A percentile compares a stretch with the other conserved stretches of the same genome.
Conservation (phyloP, 1,140 invertebrate genomes). For the Nasonia longicornis region DNA sequence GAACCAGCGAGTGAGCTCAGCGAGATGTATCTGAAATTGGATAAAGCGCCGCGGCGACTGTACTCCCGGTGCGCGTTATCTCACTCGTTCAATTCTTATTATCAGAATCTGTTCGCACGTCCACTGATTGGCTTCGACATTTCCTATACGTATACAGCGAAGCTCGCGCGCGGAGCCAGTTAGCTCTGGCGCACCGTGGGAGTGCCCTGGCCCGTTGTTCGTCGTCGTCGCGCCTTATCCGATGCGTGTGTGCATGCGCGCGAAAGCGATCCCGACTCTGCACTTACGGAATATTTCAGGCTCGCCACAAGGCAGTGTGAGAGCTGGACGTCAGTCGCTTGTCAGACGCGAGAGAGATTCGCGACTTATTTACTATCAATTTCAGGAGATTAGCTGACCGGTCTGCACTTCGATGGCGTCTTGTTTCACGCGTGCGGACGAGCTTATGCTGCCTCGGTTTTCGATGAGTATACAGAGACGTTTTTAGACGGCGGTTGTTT, state of each 20-base stretch:
- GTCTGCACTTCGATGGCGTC: not conserved
- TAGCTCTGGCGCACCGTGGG: constrained; percentile 10
- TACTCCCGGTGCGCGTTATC: constrained; percentile 12
- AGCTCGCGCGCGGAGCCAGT: constrained; percentile 13
- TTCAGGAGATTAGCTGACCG: constrained; percentile 11
- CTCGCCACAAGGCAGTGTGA: not conserved
- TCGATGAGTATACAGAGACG: too few relatives aligned
- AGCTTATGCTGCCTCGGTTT: too few relatives aligned
- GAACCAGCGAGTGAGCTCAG: not conserved
- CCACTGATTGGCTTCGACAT: constrained; percentile 21
- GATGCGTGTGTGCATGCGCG: not conserved
- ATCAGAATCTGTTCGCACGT: constrained; percentile 38
- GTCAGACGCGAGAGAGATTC: not conserved
- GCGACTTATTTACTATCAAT: constrained; percentile 26
- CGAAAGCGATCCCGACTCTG: not conserved
- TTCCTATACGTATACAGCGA: constrained; percentile 4
- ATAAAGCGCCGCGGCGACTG: not conserved
- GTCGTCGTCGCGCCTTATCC: constrained; percentile 17
- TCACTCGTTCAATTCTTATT: constrained; percentile 45
- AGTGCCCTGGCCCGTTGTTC: constrained; percentile 34
- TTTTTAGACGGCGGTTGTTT: too few relatives aligned
- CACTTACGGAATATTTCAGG: not conserved
- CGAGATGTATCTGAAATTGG: constrained; percentile 26
- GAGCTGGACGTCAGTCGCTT: not conserved
- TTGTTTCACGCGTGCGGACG: not conserved